Percentiles rank a stretch among this genome's conserved stretches.
Conservation (phyloP, 1,140 invertebrate genomes). For the Laupala kohalensis region DNA sequence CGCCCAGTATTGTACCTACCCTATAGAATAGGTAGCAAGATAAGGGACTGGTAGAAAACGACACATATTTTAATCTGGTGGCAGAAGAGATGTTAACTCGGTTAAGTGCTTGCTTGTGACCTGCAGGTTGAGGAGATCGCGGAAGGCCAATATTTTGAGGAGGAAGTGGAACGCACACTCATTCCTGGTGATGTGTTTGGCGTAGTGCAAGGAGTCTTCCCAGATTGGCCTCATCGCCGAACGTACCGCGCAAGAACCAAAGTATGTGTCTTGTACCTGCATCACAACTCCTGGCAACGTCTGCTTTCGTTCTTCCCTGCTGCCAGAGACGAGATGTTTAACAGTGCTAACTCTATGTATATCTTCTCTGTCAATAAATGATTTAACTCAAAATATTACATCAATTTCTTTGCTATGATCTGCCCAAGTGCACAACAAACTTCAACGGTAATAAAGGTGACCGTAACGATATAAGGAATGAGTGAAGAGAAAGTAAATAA, state of each 20-base stretch:
- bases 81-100: too few relatives aligned
- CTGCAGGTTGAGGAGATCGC: neutral
- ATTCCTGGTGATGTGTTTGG: neutral
- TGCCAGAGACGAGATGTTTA: neutral
- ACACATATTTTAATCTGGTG: too few relatives aligned
- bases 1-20: too few relatives aligned
- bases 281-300: neutral
- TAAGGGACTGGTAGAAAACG: too few relatives aligned
- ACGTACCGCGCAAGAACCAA: neutral
- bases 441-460: too few relatives aligned
- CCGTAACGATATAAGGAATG: too few relatives aligned
- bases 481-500: too few relatives aligned
- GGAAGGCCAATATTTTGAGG: neutral
- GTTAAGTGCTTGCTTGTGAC: too few relatives aligned
- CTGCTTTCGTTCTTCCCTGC: neutral
- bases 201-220: neutral
- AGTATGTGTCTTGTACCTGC: neutral
- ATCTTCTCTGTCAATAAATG: neutral
- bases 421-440: too few relatives aligned
- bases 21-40: too few relatives aligned
- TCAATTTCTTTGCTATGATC: too few relatives aligned
- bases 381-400: neutral
- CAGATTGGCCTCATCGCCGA: neutral
- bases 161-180: neutral
- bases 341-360: neutral